Evolutionary conservation across 2,888 invertebrate species (phyloP).

Genomic region (Dryocosmus kuriphilus): DNA sequence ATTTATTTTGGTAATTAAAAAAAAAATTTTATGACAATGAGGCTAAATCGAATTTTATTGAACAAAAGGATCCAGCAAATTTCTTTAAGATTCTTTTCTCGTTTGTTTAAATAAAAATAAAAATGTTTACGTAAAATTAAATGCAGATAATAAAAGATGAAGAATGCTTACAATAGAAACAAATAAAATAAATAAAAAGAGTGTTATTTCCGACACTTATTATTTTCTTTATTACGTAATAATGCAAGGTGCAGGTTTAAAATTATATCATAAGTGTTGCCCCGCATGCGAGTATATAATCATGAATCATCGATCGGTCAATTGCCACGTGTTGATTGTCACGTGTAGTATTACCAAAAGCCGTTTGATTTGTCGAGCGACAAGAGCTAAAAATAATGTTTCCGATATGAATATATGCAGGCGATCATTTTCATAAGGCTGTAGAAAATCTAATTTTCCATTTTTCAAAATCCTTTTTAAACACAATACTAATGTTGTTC

Average conservation of each 20-base stretch:
- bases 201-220: not conserved
- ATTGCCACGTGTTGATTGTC: conserved; percentile 24
- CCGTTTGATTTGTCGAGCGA: not conserved
- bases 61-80: too few species aligned
- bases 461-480: not conserved
- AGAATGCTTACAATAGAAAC: too few species aligned
- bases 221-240: not conserved
- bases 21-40: too few species aligned
- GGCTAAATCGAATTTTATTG: too few species aligned
- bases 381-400: conserved; percentile 19
- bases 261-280: conserved; percentile 11
- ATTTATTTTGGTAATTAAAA: too few species aligned
- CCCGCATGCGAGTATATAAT: conserved; percentile 2
- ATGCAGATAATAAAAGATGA: too few species aligned
- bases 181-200: not conserved
- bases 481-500: not conserved
- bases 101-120: too few species aligned
- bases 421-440: not conserved
- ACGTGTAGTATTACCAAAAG: not conserved
- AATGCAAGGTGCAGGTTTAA: conserved; percentile 3
- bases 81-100: too few species aligned
- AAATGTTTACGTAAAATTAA: too few species aligned
- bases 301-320: conserved; percentile 32
- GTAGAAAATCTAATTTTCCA: not conserved
- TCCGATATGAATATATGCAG: conserved; percentile 11